Evolutionary conservation across 2,797 vertebrate genomes (phyloP), one percentile per base, ranked within the genome.

Genomic region (Cossypha dichroa): DNA sequence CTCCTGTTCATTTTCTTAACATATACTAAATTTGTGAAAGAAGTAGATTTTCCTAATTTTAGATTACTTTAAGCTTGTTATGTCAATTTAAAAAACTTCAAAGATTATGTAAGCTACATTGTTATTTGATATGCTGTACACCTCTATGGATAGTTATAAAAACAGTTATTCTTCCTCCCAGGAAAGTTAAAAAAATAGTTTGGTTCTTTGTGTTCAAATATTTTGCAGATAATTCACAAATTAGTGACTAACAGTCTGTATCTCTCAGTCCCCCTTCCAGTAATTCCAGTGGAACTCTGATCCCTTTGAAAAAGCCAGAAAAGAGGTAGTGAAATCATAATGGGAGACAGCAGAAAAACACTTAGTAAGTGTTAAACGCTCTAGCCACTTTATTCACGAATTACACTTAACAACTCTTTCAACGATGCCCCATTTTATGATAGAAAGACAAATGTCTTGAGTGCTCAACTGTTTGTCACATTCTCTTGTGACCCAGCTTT

Each of bases 151-250:
- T 81, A 34, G 16, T 79, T 21, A 92, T 93, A 95, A 95, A 97
- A 91, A 74, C 15, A 5, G 40, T 78, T 94, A 26, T 59, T 58
- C 93, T 95, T 96, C 80, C 77, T 85, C 31, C 38, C 62, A 89
- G 22, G 19, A 54, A 81, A 85, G 64, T 63, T 74, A 80, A 93
- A 97, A 96, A 76, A 90, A n/a, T 64, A 72, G 33, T 85, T 96
- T 91, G 46, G 78, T 88, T 96, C 69, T 95, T 52, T 63, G 26
- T 94, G 66, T 81, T 77, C 63, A 17, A 79, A 68, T 95, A 93
- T 94, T 93, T 93, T 96, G 77, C 68, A 91, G 75, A 91, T 59
- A 89, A 90, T 94, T 95, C 29, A n/a, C 34, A 75, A 72, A 86
- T 84, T 87, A 83, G 68, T 94, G 52, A 18, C 17, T 73, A 82